These are phyloP conservation scores for Patiria miniata DNA, from an alignment of 35 echinoderm and acorn worm species.

Conservation along the genomic window DNA sequence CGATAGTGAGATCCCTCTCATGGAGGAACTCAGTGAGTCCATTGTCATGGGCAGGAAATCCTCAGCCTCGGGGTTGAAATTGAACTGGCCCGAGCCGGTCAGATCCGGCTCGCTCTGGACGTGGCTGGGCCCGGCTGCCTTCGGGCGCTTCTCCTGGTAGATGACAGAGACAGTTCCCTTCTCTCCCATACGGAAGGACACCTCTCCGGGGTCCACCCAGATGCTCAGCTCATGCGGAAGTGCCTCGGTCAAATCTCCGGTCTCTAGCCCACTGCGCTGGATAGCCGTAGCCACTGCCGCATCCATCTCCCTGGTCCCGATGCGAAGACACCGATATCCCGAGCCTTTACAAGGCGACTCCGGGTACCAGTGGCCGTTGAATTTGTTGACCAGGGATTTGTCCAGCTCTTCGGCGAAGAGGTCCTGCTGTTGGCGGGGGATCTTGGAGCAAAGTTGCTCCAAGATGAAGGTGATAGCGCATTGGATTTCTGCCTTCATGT, in stretches of 20 bases:
- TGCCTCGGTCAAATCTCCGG: constrained; percentile 78
- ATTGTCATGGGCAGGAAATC: constrained; percentile 64
- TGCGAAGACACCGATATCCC: constrained; percentile 82
- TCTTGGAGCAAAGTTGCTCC: constrained; percentile 94
- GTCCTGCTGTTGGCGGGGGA: constrained; percentile 80
- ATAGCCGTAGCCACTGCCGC: constrained; percentile 77
- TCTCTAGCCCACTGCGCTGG: constrained; percentile 78
- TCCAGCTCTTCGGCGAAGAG: constrained; percentile 90
- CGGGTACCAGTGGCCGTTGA: constrained; percentile 97
- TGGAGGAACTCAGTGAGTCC: constrained; percentile 45
- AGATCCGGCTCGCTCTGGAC: constrained; percentile 11
- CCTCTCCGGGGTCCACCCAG: constrained; percentile 96
- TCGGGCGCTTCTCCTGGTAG: constrained; percentile 70
- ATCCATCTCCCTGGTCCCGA: constrained; percentile 77
- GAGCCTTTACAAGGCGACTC: constrained; percentile 90
- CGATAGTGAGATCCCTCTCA: constrained; percentile 41
- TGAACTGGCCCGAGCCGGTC: constrained; percentile 24
- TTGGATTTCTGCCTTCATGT: constrained; percentile 93
- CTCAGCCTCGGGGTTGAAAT: constrained; percentile 63
- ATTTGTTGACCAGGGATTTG: constrained; percentile 87
- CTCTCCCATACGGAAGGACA: constrained; percentile 86
- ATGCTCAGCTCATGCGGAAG: constrained; percentile 87
- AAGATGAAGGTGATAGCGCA: constrained; percentile 83
- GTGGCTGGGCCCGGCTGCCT: neutral
- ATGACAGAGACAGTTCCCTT: constrained; percentile 91